Percentiles rank a stretch among this genome's conserved stretches.
phyloP scores from a whole-genome alignment of 2,888 invertebrate genomes.

The Ariolimax columbianus region DNA sequence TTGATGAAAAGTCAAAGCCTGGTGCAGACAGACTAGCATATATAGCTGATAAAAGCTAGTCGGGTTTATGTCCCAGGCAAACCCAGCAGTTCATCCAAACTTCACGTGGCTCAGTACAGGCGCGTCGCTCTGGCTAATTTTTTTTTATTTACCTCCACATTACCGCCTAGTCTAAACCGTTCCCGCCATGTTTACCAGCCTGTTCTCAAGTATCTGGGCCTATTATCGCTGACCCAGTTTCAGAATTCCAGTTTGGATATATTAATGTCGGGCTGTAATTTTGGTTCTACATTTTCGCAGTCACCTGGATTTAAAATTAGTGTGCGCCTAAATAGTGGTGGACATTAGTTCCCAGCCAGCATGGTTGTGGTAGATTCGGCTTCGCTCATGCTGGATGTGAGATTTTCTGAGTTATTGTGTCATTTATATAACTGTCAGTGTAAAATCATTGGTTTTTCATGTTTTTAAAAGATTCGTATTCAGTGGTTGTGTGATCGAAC shows the following conservation, averaged over 20 bases:
- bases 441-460: too few species aligned
- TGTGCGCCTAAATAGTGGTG: neutral
- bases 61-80: neutral
- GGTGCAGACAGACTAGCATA: too few species aligned
- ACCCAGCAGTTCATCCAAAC: neutral
- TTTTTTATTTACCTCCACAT: neutral
- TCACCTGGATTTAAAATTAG: neutral
- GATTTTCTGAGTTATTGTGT: neutral
- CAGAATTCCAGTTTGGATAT: neutral
- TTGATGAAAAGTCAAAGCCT: too few species aligned
- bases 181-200: neutral
- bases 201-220: neutral
- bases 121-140: neutral
- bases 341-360: neutral
- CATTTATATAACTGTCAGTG: too few species aligned
- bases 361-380: conserved; percentile 26
- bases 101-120: neutral
- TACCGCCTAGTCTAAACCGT: neutral
- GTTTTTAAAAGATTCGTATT: too few species aligned
- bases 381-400: neutral
- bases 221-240: neutral
- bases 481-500: too few species aligned
- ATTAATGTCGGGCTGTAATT: neutral
- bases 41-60: too few species aligned
- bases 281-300: neutral